These are phyloP conservation scores for Bombyx mandarina DNA, from an alignment of 1,140 invertebrate species.

Conservation along the genomic window DNA sequence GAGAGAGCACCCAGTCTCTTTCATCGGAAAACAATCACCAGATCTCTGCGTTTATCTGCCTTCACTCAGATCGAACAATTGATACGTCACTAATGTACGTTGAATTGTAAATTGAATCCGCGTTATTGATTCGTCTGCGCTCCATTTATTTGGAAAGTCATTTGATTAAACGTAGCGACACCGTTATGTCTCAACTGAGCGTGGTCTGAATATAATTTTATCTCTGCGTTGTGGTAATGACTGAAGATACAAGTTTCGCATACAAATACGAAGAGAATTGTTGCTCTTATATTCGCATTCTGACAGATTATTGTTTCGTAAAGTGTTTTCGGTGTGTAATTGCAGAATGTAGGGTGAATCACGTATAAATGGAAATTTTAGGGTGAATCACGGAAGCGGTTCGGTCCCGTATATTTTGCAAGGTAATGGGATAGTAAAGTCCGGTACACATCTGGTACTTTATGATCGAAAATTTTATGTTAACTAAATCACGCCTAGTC, in stretches of 20 bases:
- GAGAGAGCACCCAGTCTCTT: constrained; percentile 57
- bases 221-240: constrained; percentile 18
- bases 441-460: constrained; percentile 45
- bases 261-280: constrained; percentile 12
- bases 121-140: constrained; percentile 60
- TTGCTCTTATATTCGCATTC: constrained; percentile 1
- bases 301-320: background rate
- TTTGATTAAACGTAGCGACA: constrained; percentile 54
- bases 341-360: constrained; percentile 17
- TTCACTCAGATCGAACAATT: constrained; percentile 63
- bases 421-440: constrained; percentile 56
- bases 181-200: constrained; percentile 42
- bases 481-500: background rate
- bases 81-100: constrained; percentile 64
- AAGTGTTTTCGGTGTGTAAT: constrained; percentile 6
- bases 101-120: constrained; percentile 66
- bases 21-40: constrained; percentile 51
- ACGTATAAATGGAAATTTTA: constrained; percentile 25
- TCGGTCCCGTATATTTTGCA: constrained; percentile 36
- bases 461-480: background rate
- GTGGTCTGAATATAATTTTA: constrained; percentile 37
- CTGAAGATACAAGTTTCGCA: constrained; percentile 18
- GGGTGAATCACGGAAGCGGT: constrained; percentile 40
- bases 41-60: constrained; percentile 63
- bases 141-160: constrained; percentile 58